Percentiles rank a stretch among this genome's conserved stretches.
Conservation (phyloP, 2,888 invertebrate genomes). For the Clistopyga incitator region DNA sequence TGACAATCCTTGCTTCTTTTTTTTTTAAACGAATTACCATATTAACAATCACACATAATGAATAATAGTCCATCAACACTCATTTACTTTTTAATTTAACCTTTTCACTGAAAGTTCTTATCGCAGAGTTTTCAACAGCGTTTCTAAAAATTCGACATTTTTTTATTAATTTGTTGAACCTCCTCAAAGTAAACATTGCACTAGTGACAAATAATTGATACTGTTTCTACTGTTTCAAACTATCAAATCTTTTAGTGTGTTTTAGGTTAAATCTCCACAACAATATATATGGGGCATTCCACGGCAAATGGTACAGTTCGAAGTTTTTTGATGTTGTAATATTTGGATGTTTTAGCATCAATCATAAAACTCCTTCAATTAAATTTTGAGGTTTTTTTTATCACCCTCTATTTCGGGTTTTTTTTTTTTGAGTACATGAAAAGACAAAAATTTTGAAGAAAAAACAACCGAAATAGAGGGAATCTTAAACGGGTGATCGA, state of each 20-base stretch:
- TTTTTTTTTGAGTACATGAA: too few species aligned
- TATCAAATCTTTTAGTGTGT: not conserved
- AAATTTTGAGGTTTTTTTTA: too few species aligned
- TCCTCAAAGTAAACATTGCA: constrained; percentile 48
- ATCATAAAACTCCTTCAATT: too few species aligned
- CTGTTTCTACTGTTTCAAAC: not conserved
- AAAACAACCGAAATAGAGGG: too few species aligned
- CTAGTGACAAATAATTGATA: not conserved
- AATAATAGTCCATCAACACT: not conserved
- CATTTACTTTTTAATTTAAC: constrained; percentile 7
- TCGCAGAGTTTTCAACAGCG: not conserved
- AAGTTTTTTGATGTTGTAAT: too few species aligned
- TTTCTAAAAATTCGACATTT: constrained; percentile 4
- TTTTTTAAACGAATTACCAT: not conserved
- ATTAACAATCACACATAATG: not conserved
- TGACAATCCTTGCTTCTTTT: not conserved
- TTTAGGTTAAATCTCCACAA: constrained; percentile 42
- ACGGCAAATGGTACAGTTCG: too few species aligned
- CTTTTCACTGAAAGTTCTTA: constrained; percentile 28
- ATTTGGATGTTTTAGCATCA: too few species aligned
- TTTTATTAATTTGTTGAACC: constrained; percentile 32
- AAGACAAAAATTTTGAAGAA: too few species aligned
- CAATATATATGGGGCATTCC: too few species aligned
- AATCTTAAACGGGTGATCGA: too few species aligned
- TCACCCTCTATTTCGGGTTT: too few species aligned